Base-by-base conservation (phyloP, 2,113 vertebrate genomes). In the Hemiprocne comata region DNA sequence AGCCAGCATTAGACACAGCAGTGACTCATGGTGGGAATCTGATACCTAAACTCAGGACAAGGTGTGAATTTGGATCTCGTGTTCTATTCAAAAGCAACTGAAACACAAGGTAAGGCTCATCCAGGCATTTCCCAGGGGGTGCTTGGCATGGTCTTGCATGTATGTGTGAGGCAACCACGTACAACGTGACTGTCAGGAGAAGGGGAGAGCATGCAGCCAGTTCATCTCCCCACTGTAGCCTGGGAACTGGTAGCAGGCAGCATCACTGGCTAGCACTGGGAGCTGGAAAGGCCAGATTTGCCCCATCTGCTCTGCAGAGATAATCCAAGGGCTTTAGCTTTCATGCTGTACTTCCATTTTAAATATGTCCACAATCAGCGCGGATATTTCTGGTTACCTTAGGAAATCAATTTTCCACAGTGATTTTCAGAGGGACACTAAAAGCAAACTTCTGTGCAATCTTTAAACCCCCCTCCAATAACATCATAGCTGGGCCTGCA, bases 371-470 rank as follows among this genome's bases (percentile, higher is more conserved):
- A 53, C 75, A 81, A 36, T 66, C 83, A 83, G 53, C 67, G 51
- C 2, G 42, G 89, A 60, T 75, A 89, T 92, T 86, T 85, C 70
- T 89, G 84, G 80, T 90, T 94, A 89, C 76, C 94, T 87, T 13
- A 78, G 70, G 84, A 94, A 92, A 93, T 57, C 3, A 28, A 66
- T 90, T 93, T 85, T 85, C 51, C 69, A 67, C 50, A 28, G 64
- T 29, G 67, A 73, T 90, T 89, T 96, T 87, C 93, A 93, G 87
- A 86, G 55, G 64, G 79, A 51, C 72, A 40, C 55, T 88, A 66
- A 76, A 92, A 84, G 13, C 53, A 71, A 78, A 50, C n/a, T 78
- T 57, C 20, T 51, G 61, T 54, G 76, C 80, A 70, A 61, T 65
- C 61, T 92, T 81, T 62, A 79, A 95, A 69, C 20, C 44, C 50